Base-by-base conservation (phyloP, 53 echinoderm and acorn worm genomes). In the Astropecten irregularis region DNA sequence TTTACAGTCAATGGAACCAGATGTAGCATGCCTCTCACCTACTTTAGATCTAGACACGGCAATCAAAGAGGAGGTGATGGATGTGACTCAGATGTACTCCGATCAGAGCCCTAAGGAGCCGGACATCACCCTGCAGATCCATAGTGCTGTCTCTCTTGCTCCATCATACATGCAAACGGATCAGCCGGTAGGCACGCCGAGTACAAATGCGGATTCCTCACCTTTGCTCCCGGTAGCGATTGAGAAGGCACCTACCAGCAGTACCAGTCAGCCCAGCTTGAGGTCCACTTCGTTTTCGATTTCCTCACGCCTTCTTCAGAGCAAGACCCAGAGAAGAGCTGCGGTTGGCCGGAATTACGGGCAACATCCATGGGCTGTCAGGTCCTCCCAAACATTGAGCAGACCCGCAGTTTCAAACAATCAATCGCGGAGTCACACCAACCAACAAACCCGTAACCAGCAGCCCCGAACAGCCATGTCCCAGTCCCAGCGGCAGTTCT, bases 101-200 rank as follows among this genome's bases (percentile, higher is more conserved):
- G 46, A 39, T 4, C 9, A 40, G 4, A 66, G 38, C 10, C 66
- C 40, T 1, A 60, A 66, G 3, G 58, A 48, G 61, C 47, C 79
- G 15, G 61, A 44, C 8, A 56, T 79, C 46, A 42, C 79, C 15
- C 30, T 79, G 28, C 42, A 62, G 49, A 79, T 79, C 25, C 61
- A 79, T 44, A 62, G 60, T 62, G 62, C 79, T 3, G 79, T 79
- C 30, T 79, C 79, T n/a, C 62, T 79, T 3, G 59, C 59, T 5
- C 62, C 79, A 20, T 22, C 29, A n/a, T 62, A 61, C 34, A 62
- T 56, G 23, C 79, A 79, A 56, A 6, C 21, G 22, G 31, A 56
- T 40, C 16, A 40, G 4, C 31, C 62, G 37, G 38, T 56, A 2
- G 36, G 25, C 9, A 39, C 74, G 8, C 56, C 74, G 6, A 38